These are phyloP conservation scores for Crematogaster levior DNA, from an alignment of 2,888 invertebrate species.

Conservation along the genomic window DNA sequence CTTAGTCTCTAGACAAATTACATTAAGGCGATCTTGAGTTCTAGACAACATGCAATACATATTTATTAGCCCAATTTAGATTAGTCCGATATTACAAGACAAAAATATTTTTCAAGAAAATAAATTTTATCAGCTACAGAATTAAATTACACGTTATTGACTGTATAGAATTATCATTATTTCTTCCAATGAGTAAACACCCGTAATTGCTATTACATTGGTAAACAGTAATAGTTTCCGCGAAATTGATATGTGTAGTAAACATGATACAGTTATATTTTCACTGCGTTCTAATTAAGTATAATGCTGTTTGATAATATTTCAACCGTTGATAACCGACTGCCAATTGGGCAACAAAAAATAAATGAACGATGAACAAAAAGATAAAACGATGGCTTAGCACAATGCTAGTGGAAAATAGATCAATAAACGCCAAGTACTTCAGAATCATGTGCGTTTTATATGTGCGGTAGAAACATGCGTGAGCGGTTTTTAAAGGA, in stretches of 20 bases:
- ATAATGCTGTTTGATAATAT: slow-evolving; percentile 6
- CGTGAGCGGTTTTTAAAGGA: slow-evolving; percentile 6
- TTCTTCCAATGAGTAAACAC: background rate
- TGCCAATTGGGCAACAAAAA: background rate
- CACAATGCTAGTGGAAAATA: background rate
- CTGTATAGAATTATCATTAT: background rate
- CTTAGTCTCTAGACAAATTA: too few relatives aligned
- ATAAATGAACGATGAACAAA: background rate
- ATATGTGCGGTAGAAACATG: background rate
- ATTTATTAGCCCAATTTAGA: background rate
- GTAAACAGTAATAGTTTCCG: background rate
- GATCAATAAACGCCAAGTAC: background rate
- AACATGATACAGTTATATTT: background rate
- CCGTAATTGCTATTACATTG: background rate
- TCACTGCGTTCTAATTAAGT: background rate
- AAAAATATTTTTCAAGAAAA: background rate
- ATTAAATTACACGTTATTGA: background rate
- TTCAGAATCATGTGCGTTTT: background rate
- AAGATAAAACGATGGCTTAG: background rate
- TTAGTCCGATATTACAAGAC: background rate
- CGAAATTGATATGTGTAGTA: background rate
- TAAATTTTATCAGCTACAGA: background rate
- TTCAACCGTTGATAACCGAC: background rate
- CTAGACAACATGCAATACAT: background rate
- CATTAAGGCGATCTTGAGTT: background rate